These are phyloP conservation scores for Pipistrellus nathusii DNA, from an alignment of 2,797 vertebrate species.

Conservation along the genomic window DNA sequence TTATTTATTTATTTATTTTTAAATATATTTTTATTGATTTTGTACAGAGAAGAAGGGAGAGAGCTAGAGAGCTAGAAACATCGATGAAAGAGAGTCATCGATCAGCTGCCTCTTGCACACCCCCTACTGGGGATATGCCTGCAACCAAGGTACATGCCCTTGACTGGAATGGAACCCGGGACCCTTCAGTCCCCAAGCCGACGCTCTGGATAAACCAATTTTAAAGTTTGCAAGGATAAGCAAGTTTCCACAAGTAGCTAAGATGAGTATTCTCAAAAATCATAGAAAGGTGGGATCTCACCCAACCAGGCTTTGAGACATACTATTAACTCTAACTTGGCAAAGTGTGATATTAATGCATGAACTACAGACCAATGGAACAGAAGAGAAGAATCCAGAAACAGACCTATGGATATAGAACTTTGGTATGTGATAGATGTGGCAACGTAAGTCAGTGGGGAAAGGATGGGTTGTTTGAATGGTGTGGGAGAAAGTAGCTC, in stretches of 20 bases:
- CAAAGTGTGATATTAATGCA: not conserved
- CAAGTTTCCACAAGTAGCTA: not conserved
- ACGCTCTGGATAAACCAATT: not conserved
- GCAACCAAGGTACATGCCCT: too few species aligned
- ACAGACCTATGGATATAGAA: not conserved
- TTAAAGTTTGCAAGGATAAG: not conserved
- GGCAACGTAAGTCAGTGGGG: not conserved
- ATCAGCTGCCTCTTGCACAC: too few species aligned
- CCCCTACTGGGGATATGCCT: too few species aligned
- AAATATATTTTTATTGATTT: too few species aligned
- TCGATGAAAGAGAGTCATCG: too few species aligned
- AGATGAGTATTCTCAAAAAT: not conserved
- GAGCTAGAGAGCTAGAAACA: too few species aligned
- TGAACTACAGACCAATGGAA: not conserved
- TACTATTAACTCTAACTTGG: not conserved
- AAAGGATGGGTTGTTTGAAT: not conserved
- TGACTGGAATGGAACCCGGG: too few species aligned
- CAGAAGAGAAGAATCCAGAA: not conserved
- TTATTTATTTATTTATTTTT: too few species aligned
- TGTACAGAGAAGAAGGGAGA: too few species aligned
- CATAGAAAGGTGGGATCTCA: not conserved
- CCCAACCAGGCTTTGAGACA: not conserved
- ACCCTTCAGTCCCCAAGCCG: too few species aligned
- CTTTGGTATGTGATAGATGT: not conserved
- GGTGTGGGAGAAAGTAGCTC: not conserved